phyloP scores from a whole-genome alignment of 35 echinoderm and acorn worm genomes.

The Apostichopus californicus region DNA sequence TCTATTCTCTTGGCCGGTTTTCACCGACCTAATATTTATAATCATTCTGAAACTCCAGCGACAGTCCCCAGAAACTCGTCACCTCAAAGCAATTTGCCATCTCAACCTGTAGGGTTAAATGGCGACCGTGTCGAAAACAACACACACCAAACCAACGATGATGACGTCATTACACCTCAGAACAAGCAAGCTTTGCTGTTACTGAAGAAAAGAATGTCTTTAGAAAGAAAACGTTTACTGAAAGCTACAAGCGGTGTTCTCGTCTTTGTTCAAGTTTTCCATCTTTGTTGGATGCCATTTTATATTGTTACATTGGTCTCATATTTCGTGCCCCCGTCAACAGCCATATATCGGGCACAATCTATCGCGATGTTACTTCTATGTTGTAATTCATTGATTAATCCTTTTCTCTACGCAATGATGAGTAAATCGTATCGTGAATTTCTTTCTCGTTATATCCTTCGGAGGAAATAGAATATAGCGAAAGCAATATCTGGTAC shows the following conservation, averaged over 20 bases:
- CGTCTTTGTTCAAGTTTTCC: conserved; percentile 12
- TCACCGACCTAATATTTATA: no score
- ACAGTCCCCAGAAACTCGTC: no score
- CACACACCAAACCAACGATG: not conserved
- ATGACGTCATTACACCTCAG: not conserved
- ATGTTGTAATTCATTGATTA: conserved; percentile 23
- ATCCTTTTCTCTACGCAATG: conserved; percentile 18
- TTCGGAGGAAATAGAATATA: not conserved
- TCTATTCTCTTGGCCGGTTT: no score
- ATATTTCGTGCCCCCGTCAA: not conserved
- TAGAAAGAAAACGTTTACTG: conserved; percentile 2
- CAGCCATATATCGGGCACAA: not conserved
- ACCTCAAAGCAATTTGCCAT: not conserved
- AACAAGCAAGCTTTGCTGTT: not conserved
- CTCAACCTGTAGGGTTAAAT: not conserved
- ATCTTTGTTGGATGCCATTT: conserved; percentile 30
- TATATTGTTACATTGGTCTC: conserved; percentile 2
- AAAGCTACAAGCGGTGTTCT: conserved; percentile 9
- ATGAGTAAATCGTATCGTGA: conserved; percentile 43
- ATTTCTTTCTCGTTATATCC: conserved; percentile 12
- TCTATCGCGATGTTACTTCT: not conserved
- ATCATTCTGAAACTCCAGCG: no score
- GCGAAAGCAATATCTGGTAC: no score
- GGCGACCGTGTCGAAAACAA: not conserved
- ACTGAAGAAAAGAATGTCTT: not conserved